Evolutionary conservation across 2,888 invertebrate species (phyloP).

Genomic region (Hyppa rectilinea): DNA sequence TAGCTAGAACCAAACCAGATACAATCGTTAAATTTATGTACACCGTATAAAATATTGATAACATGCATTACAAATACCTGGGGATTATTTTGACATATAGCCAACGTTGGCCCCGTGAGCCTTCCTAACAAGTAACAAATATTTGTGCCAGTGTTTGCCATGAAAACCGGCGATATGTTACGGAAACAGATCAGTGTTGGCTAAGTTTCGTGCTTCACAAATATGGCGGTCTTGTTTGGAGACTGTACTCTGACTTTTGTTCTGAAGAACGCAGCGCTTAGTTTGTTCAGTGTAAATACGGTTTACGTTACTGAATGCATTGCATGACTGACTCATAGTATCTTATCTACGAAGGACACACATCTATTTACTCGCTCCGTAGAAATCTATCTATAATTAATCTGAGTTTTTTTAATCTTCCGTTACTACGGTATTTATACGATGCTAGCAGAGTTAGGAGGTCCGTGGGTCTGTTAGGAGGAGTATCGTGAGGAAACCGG

Average conservation of each 20-base stretch:
- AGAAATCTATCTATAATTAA: neutral
- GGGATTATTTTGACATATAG: constrained; percentile 55
- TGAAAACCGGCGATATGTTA: constrained; percentile 42
- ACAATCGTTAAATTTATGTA: constrained; percentile 33
- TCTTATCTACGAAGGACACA: neutral
- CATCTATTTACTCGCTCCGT: neutral
- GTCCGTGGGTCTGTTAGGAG: too few species aligned
- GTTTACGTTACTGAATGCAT: neutral
- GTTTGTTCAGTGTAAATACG: neutral
- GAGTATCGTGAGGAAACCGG: too few species aligned
- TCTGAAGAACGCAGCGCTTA: neutral
- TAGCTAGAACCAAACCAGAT: constrained; percentile 14
- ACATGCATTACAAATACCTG: constrained; percentile 47
- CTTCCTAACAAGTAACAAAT: constrained; percentile 65
- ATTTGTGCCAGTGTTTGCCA: constrained; percentile 63
- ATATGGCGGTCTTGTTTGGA: constrained; percentile 31
- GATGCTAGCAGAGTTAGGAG: neutral
- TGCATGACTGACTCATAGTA: neutral
- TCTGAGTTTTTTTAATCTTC: neutral
- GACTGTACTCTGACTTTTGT: constrained; percentile 13
- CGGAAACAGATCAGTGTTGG: constrained; percentile 42
- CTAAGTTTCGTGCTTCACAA: constrained; percentile 50
- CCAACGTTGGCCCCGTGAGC: constrained; percentile 30
- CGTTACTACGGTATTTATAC: neutral
- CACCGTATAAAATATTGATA: constrained; percentile 49